Base-by-base conservation (phyloP, 2,113 vertebrate species). In the Platysteira castanea region DNA sequence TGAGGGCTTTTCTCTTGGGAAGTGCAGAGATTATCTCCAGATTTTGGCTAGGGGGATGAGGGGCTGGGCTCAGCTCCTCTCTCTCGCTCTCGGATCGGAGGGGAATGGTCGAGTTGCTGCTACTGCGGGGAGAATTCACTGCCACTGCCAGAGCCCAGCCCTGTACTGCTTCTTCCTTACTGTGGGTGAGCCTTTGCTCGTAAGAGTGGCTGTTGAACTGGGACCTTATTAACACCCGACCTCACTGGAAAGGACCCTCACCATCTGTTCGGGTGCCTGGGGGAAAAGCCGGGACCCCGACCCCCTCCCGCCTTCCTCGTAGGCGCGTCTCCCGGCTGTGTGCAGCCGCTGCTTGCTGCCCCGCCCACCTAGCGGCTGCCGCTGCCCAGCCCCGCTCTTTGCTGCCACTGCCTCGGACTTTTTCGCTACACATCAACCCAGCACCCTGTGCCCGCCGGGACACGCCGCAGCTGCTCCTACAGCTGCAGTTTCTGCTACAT, bases 361-460 rank as follows among this genome's bases (percentile, higher is more conserved):
- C 74, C 27, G 22, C 46, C 11, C 3, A 1, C 4, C 3, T 39
- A 56, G 49, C 14, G 30, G 37, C 33, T 24, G 33, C 54, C 9
- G 17, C 33, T 24, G 33, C 56, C 56, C 57, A n/a, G 23, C 37
- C 21, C 4, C 1, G 6, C 3, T 39, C 57, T 20, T 63, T 50
- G 27, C 75, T 63, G 30, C 30, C 6, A 11, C 59, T 28, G 14
- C 37, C 5, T n/a, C 0, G 0, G 7, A 23, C 17, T 50, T 50
- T 52, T 50, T n/a, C 1, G 1, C 35, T 7, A 16, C 23, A 77
- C 74, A 63, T 61, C 33, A 41, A 41, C 10, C 46, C 28, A 20
- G 17, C 22, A 41, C 13, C 13, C 12, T 1, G 3, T 27, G 28
- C 28, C 28, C 1, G 0, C 9, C 1, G 1, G 22, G 10, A 26